Evolutionary conservation across 2,113 vertebrate species (phyloP), one percentile per base, ranked within the genome.

Genomic region (Pygathrix nemaeus): DNA sequence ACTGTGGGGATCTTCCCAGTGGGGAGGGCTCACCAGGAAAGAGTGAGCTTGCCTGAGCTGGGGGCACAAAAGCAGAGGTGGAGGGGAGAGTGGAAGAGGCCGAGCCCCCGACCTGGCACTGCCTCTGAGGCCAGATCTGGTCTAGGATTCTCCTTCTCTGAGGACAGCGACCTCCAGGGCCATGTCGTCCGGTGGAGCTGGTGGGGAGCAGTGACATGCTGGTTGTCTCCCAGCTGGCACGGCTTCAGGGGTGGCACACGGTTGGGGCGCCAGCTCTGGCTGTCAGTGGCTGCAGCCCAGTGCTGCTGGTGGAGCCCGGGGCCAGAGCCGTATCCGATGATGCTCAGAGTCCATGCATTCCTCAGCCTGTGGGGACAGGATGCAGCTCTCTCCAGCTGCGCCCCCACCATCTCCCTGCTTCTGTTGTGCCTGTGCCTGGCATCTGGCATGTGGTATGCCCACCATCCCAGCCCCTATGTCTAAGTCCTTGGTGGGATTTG

Each of bases 121-220:
- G 75, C 38, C 17, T n/a, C 13, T 4, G 13, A n/a, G 30, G 40
- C 23, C 10, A 11, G 16, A 18, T 82, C 43, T 45, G 38, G 27
- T 16, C 40, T 30, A 59, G 70, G 8, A 50, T 2, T 55, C 27
- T 20, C 50, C 16, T 80, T 48, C 59, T 48, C 79, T 23, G 6
- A 48, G 20, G 52, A 45, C 6, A 13, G 27, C 4, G 14, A 55
- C 61, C 25, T 5, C 7, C 7, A 35, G 4, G 8, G 30, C n/a
- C 27, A 8, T 4, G 23, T 38, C 5, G 1, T 40, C 0, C 0
- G 13, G 16, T 27, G 25, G 25, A 52, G 52, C 8, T 27, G 1
- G 0, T 21, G 13, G 23, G 17, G 18, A 86, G 52, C 45, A 12
- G 5, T n/a, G 9, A 17, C 17, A 27, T 10, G 2, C 40, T 68